A percentile compares a stretch with the other conserved stretches of the same genome.
Conservation (phyloP, 2,888 invertebrate genomes). For the Oscheius myriophilus region DNA sequence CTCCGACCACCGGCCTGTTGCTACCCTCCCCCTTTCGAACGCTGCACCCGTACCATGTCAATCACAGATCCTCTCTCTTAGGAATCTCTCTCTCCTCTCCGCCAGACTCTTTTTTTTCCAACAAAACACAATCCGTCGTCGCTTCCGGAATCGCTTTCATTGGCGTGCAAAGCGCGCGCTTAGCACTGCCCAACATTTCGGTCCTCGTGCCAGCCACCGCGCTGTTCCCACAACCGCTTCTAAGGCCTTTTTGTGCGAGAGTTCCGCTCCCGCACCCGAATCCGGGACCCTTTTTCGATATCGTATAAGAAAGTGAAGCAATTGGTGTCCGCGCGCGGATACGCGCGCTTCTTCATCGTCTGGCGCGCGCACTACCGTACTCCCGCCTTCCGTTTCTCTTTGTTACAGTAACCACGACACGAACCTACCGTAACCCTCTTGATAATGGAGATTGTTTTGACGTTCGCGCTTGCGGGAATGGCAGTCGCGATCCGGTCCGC, state of each 20-base stretch:
- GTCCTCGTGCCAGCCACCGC: neutral
- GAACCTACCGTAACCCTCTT: no score
- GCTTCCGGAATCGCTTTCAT: neutral
- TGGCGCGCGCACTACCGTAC: neutral
- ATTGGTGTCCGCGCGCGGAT: neutral
- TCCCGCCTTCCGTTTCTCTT: neutral
- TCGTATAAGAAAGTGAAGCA: slow-evolving; percentile 17
- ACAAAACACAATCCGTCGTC: neutral
- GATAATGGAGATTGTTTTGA: no score
- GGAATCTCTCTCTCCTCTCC: neutral
- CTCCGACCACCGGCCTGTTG: no score
- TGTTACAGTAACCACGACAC: neutral
- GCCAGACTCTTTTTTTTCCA: neutral
- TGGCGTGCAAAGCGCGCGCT: neutral
- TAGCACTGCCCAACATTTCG: neutral
- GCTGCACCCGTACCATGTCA: no score
- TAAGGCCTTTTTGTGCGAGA: neutral
- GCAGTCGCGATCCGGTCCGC: no score
- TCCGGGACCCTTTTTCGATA: neutral
- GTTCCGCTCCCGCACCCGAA: slow-evolving; percentile 12
- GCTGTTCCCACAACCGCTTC: neutral
- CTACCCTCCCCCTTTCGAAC: no score
- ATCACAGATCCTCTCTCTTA: no score
- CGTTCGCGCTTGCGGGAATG: no score
- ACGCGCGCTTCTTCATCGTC: neutral